Percentiles rank a stretch among this genome's conserved stretches.
Conservation (phyloP, 1,140 invertebrate genomes). For the Octopus sinensis region DNA sequence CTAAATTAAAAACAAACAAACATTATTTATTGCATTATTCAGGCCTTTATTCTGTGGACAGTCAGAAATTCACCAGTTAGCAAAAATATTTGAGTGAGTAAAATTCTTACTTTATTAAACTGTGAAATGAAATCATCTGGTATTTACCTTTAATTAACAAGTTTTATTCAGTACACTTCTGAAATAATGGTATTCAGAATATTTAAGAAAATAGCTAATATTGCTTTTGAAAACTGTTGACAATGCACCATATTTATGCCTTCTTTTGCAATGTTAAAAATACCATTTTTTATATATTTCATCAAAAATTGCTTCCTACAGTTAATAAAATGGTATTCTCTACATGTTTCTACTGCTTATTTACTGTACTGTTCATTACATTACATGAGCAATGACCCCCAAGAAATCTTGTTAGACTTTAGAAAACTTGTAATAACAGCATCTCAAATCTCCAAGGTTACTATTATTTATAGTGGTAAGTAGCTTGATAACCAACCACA, state of each 20-base stretch:
- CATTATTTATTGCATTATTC: constrained; percentile 45
- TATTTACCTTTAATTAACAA: background rate
- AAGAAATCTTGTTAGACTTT: too few species aligned
- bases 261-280: background rate
- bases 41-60: constrained; percentile 57
- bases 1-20: too few species aligned
- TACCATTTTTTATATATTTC: too few species aligned
- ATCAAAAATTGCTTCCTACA: too few species aligned
- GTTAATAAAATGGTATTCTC: too few species aligned
- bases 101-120: background rate
- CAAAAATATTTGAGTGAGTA: constrained; percentile 66
- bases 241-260: background rate
- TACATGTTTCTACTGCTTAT: too few species aligned
- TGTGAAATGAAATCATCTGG: background rate
- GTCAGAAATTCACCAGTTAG: constrained; percentile 58
- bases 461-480: too few species aligned
- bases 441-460: too few species aligned
- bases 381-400: too few species aligned
- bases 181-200: background rate
- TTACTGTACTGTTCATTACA: too few species aligned
- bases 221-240: background rate
- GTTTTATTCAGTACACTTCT: background rate
- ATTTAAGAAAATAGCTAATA: background rate
- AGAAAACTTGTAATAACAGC: too few species aligned
- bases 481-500: too few species aligned